A percentile compares a stretch with the other conserved stretches of the same genome.
Evolutionary conservation across 2,113 vertebrate genomes (phyloP).

Genomic region (Solenodon paradoxus): DNA sequence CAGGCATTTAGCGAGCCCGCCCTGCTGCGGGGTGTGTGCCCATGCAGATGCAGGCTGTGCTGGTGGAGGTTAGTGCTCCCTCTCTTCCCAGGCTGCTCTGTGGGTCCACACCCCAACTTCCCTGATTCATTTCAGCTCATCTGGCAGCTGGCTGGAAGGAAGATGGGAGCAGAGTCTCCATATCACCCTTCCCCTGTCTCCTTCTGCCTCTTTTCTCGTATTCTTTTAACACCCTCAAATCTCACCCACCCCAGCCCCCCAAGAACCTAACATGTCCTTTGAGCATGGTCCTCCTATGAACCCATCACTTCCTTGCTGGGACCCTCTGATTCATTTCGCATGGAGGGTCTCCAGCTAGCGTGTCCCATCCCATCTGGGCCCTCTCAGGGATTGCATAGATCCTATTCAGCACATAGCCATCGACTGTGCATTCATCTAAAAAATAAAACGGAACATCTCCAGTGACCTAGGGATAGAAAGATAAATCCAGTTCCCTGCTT

Average conservation of each 20-base stretch:
- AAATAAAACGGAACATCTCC: not conserved
- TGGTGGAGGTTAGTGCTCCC: too few species aligned
- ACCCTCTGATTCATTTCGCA: not conserved
- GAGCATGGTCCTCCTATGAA: not conserved
- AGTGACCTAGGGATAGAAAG: not conserved
- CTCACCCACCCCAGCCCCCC: fast-evolving
- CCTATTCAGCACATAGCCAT: not conserved
- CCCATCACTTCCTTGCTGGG: not conserved
- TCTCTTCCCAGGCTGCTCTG: too few species aligned
- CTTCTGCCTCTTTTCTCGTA: not conserved
- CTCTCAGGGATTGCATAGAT: not conserved
- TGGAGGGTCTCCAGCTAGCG: not conserved
- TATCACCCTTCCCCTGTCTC: not conserved
- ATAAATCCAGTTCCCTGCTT: not conserved
- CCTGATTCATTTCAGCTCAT: too few species aligned
- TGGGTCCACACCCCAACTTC: too few species aligned
- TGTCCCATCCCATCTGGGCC: not conserved
- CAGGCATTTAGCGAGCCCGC: too few species aligned
- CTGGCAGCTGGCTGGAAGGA: not conserved
- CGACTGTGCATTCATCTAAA: not conserved
- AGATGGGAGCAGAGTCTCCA: not conserved
- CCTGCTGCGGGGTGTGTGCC: too few species aligned
- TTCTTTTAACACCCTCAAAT: not conserved
- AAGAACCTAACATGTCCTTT: not conserved
- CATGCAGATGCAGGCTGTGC: too few species aligned